Conservation (phyloP, 2,888 invertebrate genomes). For the Dusona sp. region DNA sequence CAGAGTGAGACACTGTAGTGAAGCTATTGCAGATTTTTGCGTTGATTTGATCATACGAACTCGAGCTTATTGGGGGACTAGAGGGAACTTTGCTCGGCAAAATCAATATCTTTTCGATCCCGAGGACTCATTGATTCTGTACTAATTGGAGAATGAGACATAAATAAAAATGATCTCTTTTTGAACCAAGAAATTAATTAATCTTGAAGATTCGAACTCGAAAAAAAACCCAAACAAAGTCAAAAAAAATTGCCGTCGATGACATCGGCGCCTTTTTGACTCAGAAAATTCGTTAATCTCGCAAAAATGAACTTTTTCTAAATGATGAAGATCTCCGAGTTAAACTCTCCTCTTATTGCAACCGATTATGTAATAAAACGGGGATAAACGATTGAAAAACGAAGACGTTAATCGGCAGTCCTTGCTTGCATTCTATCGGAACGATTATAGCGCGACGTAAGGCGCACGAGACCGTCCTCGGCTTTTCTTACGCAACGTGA, state of each 20-base stretch:
- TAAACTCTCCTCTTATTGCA: neutral
- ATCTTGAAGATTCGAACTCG: neutral
- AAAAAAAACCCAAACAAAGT: too few relatives aligned
- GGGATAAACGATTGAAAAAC: conserved; percentile 25
- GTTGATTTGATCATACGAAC: neutral
- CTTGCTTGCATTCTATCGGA: conserved; percentile 37
- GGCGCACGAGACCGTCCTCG: conserved; percentile 37
- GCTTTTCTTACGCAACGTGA: conserved; percentile 38
- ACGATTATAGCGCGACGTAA: conserved; percentile 43
- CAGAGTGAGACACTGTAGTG: neutral
- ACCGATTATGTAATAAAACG: neutral
- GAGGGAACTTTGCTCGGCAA: neutral
- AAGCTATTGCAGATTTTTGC: neutral
- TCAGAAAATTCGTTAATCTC: neutral
- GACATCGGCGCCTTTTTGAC: neutral
- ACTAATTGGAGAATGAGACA: neutral
- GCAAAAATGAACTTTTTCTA: neutral
- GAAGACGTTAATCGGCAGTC: conserved; percentile 14
- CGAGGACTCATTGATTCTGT: neutral
- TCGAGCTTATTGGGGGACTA: too few relatives aligned
- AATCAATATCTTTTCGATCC: neutral
- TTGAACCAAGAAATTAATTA: neutral
- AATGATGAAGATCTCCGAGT: neutral
- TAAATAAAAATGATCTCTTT: neutral
- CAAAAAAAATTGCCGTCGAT: neutral